Evolutionary conservation across 2,888 invertebrate species (phyloP).

Genomic region (Cosmopolites sordidus): DNA sequence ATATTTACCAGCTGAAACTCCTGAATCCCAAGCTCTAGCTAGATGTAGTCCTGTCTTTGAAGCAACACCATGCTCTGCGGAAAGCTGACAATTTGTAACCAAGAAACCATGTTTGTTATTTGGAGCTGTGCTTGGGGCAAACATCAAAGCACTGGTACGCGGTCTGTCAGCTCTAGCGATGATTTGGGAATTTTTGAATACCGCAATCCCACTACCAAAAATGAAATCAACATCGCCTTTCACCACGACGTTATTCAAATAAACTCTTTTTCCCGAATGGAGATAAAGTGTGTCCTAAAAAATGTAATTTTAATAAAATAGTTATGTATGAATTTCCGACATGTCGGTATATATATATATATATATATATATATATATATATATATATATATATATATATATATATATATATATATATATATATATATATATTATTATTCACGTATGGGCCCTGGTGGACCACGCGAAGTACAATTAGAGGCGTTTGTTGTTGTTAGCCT

Average conservation of each 20-base stretch:
- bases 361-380: no score
- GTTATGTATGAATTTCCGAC: no score
- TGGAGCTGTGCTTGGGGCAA: constrained; percentile 18
- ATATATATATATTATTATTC: no score
- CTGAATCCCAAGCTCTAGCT: constrained; percentile 19
- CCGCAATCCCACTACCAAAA: constrained; percentile 16
- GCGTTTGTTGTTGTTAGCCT: no score
- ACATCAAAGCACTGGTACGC: constrained; percentile 6
- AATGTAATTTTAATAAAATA: no score
- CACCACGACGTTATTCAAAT: constrained; percentile 9
- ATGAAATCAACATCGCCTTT: constrained; percentile 23
- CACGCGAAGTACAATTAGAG: no score
- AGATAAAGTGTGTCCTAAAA: constrained; percentile 15
- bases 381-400: no score
- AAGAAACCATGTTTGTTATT: constrained; percentile 16
- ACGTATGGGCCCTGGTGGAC: no score
- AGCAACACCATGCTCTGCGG: constrained; percentile 8
- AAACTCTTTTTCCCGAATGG: constrained; percentile 8
- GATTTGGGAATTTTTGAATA: constrained; percentile 13
- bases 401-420: no score
- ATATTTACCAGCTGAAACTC: constrained; percentile 10
- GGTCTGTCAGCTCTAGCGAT: constrained; percentile 16
- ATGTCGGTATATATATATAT: no score
- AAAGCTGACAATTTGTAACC: constrained; percentile 12
- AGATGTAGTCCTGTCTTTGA: constrained; percentile 5